These are phyloP conservation scores for Agriopis aurantiaria DNA, from an alignment of 2,888 invertebrate genomes.

Conservation along the genomic window DNA sequence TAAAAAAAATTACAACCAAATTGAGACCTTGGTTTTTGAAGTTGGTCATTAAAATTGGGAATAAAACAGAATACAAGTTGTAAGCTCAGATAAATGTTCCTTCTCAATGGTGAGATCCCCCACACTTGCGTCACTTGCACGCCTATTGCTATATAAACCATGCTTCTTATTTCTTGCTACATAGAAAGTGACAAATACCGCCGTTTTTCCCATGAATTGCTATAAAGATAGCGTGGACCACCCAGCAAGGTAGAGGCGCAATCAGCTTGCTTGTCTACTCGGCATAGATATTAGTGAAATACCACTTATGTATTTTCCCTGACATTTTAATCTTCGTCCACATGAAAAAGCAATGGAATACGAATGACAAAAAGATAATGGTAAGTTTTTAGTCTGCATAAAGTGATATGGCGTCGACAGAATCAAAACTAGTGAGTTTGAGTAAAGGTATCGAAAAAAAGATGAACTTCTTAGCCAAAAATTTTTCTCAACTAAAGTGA, in stretches of 20 bases:
- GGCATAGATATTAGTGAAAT: neutral
- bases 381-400: too few relatives aligned
- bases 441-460: too few relatives aligned
- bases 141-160: neutral
- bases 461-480: too few relatives aligned
- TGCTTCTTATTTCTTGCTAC: constrained; percentile 6
- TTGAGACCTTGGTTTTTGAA: too few relatives aligned
- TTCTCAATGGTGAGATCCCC: neutral
- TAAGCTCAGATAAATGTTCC: too few relatives aligned
- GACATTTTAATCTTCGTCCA: neutral
- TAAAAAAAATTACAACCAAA: too few relatives aligned
- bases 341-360: neutral
- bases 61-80: too few relatives aligned
- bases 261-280: neutral
- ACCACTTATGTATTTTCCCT: neutral
- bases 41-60: too few relatives aligned
- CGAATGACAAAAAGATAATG: too few relatives aligned
- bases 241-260: neutral
- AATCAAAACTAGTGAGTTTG: too few relatives aligned
- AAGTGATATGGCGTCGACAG: too few relatives aligned
- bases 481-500: too few relatives aligned
- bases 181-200: constrained; percentile 23
- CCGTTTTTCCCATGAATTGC: constrained; percentile 20
- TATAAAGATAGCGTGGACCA: constrained; percentile 1
- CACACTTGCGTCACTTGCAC: constrained; percentile 4